Evolutionary conservation across 35 echinoderm and acorn worm species (phyloP), one percentile per base, ranked within the genome.

Genomic region (Stichopus chloronotus): DNA sequence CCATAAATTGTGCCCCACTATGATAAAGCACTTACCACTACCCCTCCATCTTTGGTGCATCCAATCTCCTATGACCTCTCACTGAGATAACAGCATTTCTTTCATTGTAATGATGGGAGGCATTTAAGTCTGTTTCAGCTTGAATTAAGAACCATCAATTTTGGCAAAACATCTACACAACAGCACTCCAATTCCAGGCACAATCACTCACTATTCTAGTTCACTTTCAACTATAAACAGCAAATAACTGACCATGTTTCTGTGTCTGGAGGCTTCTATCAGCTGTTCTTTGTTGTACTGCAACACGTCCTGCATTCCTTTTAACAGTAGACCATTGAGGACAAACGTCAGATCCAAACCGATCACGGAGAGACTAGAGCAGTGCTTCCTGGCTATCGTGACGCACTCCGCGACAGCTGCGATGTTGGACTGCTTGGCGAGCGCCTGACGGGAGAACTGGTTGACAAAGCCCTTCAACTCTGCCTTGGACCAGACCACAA

Each of bases 211-310:
- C 30, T 43, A 43, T 43, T 43, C 30, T 43, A 43, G 30, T 43
- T 43, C 30, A 43, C 30, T 43, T 43, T 43, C 30, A 0, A 43
- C 30, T 43, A 43, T 43, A 43, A 43, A 43, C 13, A 74, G 4
- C n/a, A n/a, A 0, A 16, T 6, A 52, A 96, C 97, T 92, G 54
- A 98, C 97, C 85, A 96, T 94, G 86, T 95, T 96, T 53, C 97
- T 78, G 84, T 98, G 97, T 53, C 95, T 95, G 59, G 95, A 94
- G 19, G 97, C 97, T 93, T 99, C 97, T 55, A 99, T 99, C 14
- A 99, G 84, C 57, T 99, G 97, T 10, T 99, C 97, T 88, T 95
- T 99, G 91, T 99, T 99, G 52, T 92, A 99, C 7, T 94, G 92
- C 9, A 99, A 55, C 25, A 94, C 93, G 65, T 99, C 97, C 12